A percentile compares a stretch with the other conserved stretches of the same genome.
phyloP scores from a whole-genome alignment of 2,797 vertebrate genomes.

The Acipenser transmontanus region DNA sequence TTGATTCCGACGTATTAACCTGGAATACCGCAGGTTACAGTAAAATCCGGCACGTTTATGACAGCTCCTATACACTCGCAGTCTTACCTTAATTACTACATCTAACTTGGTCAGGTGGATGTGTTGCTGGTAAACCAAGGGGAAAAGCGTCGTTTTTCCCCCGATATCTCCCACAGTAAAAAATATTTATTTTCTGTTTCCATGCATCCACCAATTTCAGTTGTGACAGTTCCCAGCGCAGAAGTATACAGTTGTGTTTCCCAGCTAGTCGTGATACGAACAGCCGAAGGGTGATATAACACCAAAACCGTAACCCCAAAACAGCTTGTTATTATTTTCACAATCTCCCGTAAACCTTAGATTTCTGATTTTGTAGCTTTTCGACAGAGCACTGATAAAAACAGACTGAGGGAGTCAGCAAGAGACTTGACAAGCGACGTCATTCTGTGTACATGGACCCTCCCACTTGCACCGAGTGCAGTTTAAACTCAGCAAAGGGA shows the following conservation, averaged over 20 bases:
- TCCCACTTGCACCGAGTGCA: slow-evolving; percentile 66
- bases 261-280: slow-evolving; percentile 46
- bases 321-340: slow-evolving; percentile 46
- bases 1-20: neutral
- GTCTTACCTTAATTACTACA: slow-evolving; percentile 72
- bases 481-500: slow-evolving; percentile 36
- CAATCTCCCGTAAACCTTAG: slow-evolving; percentile 41
- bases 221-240: slow-evolving; percentile 59
- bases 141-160: slow-evolving; percentile 30
- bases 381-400: slow-evolving; percentile 50
- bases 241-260: slow-evolving; percentile 53
- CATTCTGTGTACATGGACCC: slow-evolving; percentile 64
- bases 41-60: no score
- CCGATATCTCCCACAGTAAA: slow-evolving; percentile 29
- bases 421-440: slow-evolving; percentile 63
- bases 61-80: neutral
- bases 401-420: slow-evolving; percentile 54
- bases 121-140: slow-evolving; percentile 57
- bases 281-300: slow-evolving; percentile 47
- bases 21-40: neutral
- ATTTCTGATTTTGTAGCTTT: slow-evolving; percentile 34
- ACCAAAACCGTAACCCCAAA: slow-evolving; percentile 43
- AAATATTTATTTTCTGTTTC: slow-evolving; percentile 39
- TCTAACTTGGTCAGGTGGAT: slow-evolving; percentile 68
- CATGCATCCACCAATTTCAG: slow-evolving; percentile 51